These are phyloP conservation scores for Drosophila aff. DNA, from an alignment of 1,140 invertebrate genomes.

Conservation along the genomic window DNA sequence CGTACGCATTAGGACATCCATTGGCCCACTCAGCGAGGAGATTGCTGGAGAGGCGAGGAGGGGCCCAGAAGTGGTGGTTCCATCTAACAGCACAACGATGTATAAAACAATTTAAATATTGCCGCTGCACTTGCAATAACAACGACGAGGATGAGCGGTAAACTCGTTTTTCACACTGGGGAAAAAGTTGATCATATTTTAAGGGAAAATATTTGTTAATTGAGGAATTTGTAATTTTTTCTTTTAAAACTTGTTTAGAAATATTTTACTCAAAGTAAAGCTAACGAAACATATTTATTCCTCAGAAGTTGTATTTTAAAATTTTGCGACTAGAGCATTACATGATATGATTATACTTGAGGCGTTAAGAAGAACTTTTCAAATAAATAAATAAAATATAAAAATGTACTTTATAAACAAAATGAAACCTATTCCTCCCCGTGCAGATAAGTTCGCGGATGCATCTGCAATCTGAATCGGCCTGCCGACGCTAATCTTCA, in stretches of 20 bases:
- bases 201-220: neutral
- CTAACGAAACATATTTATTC: neutral
- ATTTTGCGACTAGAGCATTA: too few species aligned
- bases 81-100: constrained; percentile 74
- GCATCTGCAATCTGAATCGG: constrained; percentile 80
- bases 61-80: neutral
- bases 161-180: constrained; percentile 57
- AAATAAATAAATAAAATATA: too few species aligned
- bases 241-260: too few species aligned
- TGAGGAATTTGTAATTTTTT: too few species aligned
- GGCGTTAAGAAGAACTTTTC: too few species aligned
- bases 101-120: constrained; percentile 84
- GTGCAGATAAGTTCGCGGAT: constrained; percentile 57
- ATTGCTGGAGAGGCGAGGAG: neutral
- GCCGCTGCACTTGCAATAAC: constrained; percentile 79
- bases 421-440: neutral
- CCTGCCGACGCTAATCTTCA: constrained; percentile 76
- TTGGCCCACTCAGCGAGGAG: constrained; percentile 51
- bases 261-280: neutral
- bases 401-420: neutral
- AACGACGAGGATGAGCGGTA: constrained; percentile 27
- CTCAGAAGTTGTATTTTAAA: neutral
- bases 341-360: neutral
- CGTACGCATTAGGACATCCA: constrained; percentile 79
- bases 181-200: neutral